A percentile compares a stretch with the other conserved stretches of the same genome.
Evolutionary conservation across 92 coral and sea anemone species (phyloP).

Genomic region (Plumapathes pennacea): DNA sequence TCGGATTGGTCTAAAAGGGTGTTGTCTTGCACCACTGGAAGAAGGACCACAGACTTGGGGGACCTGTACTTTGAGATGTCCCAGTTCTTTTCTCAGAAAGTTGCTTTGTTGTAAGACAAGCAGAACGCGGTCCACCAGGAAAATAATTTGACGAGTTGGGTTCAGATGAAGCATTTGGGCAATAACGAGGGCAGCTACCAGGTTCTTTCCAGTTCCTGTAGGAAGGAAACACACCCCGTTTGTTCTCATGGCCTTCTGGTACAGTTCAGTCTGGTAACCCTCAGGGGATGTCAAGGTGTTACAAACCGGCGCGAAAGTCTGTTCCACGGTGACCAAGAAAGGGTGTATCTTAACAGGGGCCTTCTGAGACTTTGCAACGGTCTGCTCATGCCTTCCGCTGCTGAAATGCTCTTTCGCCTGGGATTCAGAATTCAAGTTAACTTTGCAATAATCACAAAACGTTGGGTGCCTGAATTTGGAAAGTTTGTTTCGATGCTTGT

Average conservation of each 20-base stretch:
- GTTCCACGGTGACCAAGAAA: slow-evolving; percentile 31
- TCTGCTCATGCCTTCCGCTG: slow-evolving; percentile 89
- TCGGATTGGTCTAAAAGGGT: slow-evolving; percentile 58
- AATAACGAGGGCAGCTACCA: slow-evolving; percentile 74
- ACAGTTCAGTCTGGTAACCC: slow-evolving; percentile 75
- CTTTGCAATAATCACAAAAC: slow-evolving; percentile 82
- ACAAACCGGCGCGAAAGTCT: slow-evolving; percentile 18
- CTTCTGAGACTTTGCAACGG: slow-evolving; percentile 84
- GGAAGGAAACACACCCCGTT: slow-evolving; percentile 90
- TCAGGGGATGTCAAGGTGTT: slow-evolving; percentile 64
- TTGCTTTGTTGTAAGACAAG: slow-evolving; percentile 85
- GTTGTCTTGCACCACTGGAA: not conserved
- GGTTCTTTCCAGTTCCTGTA: slow-evolving; percentile 89
- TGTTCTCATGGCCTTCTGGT: slow-evolving; percentile 68
- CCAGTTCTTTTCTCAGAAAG: slow-evolving; percentile 70
- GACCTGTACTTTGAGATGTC: slow-evolving; percentile 34
- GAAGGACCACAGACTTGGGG: not conserved
- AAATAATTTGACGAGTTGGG: slow-evolving; percentile 87
- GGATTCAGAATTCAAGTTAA: slow-evolving; percentile 83
- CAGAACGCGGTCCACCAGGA: slow-evolving; percentile 85
- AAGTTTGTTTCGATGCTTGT: slow-evolving; percentile 79
- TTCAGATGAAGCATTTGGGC: slow-evolving; percentile 71
- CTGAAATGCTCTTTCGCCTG: slow-evolving; percentile 92
- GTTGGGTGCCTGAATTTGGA: slow-evolving; percentile 72
- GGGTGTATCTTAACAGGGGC: slow-evolving; percentile 65